Evolutionary conservation across 30 jellyfish, hydroid and myxozoan genomes (phyloP), one percentile per base, ranked within the genome.

Genomic region (Chrysaora quinquecirrha): DNA sequence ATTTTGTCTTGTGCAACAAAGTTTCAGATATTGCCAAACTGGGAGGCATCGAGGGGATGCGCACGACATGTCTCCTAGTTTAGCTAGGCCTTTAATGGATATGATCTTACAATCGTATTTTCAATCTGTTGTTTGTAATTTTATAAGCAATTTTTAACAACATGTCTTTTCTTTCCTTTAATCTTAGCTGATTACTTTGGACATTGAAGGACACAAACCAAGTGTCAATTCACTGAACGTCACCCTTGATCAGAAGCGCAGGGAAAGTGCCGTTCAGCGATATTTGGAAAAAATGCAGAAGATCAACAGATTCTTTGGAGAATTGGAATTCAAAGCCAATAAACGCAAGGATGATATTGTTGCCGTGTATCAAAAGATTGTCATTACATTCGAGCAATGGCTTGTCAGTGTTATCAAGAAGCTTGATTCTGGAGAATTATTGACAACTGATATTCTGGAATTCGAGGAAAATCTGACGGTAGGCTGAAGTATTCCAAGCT

Each of bases 121-220:
- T n/a, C n/a, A n/a, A n/a, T n/a, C n/a, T n/a, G n/a, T n/a, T n/a
- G n/a, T n/a, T n/a, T n/a, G n/a, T n/a, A n/a, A n/a, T n/a, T n/a
- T n/a, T n/a, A n/a, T n/a, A n/a, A n/a, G n/a, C n/a, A n/a, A n/a
- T n/a, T n/a, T n/a, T n/a, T n/a, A n/a, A n/a, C n/a, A n/a, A n/a
- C n/a, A n/a, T n/a, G n/a, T n/a, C n/a, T n/a, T n/a, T n/a, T n/a
- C n/a, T n/a, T n/a, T 22, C 12, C 43, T 63, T 1, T 7, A 7
- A 34, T 19, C 29, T 0, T 52, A 92, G 98, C 62, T 81, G 21
- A 87, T 87, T 11, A 56, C 87, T 3, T 23, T 92, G 69, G 98
- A 92, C 24, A 63, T 92, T 20, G 98, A 92, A 65, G 97, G 98
- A 10, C 87, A 96, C 23, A 85, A 71, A 49, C 94, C 98, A 65